Evolutionary conservation across 1,140 invertebrate species (phyloP).

Genomic region (Papilio machaon): DNA sequence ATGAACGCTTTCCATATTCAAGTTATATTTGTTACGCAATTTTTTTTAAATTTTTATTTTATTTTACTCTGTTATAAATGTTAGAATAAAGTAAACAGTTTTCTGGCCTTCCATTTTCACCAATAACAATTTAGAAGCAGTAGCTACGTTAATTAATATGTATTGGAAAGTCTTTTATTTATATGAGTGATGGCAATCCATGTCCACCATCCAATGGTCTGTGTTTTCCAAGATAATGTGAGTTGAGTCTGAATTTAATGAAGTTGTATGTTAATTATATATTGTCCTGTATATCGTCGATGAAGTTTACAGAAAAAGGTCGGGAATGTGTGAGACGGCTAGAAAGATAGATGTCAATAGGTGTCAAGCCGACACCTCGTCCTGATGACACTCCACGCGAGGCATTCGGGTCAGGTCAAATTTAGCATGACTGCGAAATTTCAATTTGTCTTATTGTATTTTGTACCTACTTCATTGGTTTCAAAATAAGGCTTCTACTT

Average conservation of each 20-base stretch:
- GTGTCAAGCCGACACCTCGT: not conserved
- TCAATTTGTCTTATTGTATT: conserved; percentile 7
- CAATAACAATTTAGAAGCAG: no score
- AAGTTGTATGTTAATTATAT: no score
- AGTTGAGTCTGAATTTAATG: no score
- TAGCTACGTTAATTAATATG: no score
- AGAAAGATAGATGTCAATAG: conserved; percentile 4
- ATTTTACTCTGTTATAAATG: no score
- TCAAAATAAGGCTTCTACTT: not conserved
- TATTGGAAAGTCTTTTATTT: no score
- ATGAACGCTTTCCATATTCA: not conserved
- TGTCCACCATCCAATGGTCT: no score
- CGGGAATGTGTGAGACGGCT: not conserved
- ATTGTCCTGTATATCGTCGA: not conserved
- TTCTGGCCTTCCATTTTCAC: no score
- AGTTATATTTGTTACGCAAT: not conserved
- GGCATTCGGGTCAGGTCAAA: conserved; percentile 14
- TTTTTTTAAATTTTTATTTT: no score
- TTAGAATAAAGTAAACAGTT: no score
- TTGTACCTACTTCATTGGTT: not conserved
- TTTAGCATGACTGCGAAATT: not conserved
- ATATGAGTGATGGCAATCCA: no score
- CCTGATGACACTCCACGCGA: conserved; percentile 20
- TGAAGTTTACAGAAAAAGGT: not conserved
- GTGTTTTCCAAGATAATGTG: no score